Base-by-base conservation (phyloP, 2,888 invertebrate species). In the Pseudococcus jackbeardsleyi region DNA sequence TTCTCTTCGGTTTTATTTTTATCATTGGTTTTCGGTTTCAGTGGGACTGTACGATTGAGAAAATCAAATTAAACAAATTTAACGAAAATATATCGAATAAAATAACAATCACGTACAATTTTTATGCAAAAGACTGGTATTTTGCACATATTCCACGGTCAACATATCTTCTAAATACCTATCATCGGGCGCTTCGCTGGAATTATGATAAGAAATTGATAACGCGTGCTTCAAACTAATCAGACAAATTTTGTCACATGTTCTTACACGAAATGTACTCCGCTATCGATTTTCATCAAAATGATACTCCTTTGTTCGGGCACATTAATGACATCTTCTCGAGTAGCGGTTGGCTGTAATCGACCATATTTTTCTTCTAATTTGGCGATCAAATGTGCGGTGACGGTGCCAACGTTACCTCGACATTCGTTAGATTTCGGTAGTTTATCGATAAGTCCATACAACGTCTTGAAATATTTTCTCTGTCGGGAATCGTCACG, bases 361-460 rank as follows among this genome's bases (percentile, higher is more conserved):
- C 96, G 94, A 0, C 96, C 96, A 91, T 94, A 95, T 90, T 94
- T 94, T 91, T 94, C 94, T 91, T 96, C 96, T 90, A 96, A 95
- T 89, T 94, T 94, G 91, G 94, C 94, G 88, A 94, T 94, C 89
- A 94, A 92, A 90, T 92, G 91, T 90, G 91, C 91, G 89, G 92
- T 91, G 89, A 92, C 92, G 90, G 92, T 91, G 89, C 91, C 91
- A 86, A 92, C 91, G 82, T 92, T 92, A 89, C 91, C 91, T 90
- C 92, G 92, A 90, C 91, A 92, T 90, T 94, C 94, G 86, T 93
- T 92, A 85, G 94, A 93, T 90, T 93, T 92, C 90, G 94, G 94
- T 91, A 94, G 94, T 86, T 94, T 94, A 64, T 93, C 92, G 89
- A 95, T 92, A 86, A 94, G 92, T 0, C 93, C 92, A 90, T 93